A percentile compares a stretch with the other conserved stretches of the same genome.
Evolutionary conservation across 1,140 invertebrate species (phyloP).

Genomic region (Drosophila sp.): DNA sequence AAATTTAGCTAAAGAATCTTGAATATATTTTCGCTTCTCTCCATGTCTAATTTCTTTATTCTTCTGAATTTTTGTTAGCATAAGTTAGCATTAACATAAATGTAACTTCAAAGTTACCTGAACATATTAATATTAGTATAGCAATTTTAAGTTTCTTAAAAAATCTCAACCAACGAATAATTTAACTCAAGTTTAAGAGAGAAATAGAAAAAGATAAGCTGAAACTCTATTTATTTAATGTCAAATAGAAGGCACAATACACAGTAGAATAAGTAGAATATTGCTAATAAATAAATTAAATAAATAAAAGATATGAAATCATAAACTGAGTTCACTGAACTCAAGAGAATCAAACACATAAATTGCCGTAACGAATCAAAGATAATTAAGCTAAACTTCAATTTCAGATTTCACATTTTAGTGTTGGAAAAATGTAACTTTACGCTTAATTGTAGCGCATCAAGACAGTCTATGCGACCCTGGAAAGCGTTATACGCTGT

Average conservation of each 20-base stretch:
- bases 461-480: background rate
- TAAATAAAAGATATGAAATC: background rate
- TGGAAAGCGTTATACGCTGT: background rate
- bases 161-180: too few relatives aligned
- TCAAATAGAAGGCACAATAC: background rate
- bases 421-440: background rate
- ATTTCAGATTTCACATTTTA: background rate
- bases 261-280: background rate
- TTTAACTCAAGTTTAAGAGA: too few relatives aligned
- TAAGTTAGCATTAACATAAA: too few relatives aligned
- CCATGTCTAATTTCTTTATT: too few relatives aligned
- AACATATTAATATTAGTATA: too few relatives aligned
- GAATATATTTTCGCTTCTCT: too few relatives aligned
- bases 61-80: too few relatives aligned
- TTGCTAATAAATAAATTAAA: constrained; percentile 7
- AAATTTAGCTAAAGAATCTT: too few relatives aligned
- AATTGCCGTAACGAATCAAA: background rate
- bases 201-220: background rate
- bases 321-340: background rate
- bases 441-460: background rate
- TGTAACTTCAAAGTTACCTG: too few relatives aligned
- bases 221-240: background rate
- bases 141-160: too few relatives aligned
- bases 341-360: background rate
- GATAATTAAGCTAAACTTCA: background rate